Evolutionary conservation across 2,797 vertebrate genomes (phyloP).

Genomic region (Poeciliopsis presidionis): DNA sequence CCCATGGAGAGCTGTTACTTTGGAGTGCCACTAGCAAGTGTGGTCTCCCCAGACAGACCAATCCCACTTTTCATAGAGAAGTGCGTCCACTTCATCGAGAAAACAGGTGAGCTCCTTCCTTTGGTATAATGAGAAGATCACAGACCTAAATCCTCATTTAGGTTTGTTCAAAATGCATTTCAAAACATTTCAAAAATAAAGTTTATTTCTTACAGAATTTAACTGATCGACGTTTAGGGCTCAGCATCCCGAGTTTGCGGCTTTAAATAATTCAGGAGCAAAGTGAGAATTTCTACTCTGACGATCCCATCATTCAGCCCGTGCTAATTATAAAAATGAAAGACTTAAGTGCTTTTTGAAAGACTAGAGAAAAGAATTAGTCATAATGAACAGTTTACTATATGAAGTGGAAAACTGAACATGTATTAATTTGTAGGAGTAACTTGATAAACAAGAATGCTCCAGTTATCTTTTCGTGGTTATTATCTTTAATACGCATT

Average conservation of each 20-base stretch:
- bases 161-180: not conserved
- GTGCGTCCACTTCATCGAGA: constrained; percentile 95
- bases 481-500: not conserved
- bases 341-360: not conserved
- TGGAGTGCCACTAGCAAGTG: constrained; percentile 87
- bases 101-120: constrained; percentile 82
- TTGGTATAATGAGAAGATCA: not conserved
- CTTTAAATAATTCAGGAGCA: not conserved
- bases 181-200: not conserved
- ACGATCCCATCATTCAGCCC: not conserved
- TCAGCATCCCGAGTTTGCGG: not conserved
- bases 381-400: not conserved
- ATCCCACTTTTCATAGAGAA: constrained; percentile 96
- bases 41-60: constrained; percentile 89
- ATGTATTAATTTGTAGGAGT: not conserved
- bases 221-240: too few relatives aligned
- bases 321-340: not conserved
- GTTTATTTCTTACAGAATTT: not conserved
- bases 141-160: not conserved
- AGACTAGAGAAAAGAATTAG: not conserved
- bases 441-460: not conserved
- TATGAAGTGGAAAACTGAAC: not conserved
- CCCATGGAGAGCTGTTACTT: constrained; percentile 94
- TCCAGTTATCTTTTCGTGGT: not conserved
- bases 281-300: not conserved